These are phyloP conservation scores for Enteromius treurensis DNA, from an alignment of 2,797 vertebrate species.

Conservation along the genomic window DNA sequence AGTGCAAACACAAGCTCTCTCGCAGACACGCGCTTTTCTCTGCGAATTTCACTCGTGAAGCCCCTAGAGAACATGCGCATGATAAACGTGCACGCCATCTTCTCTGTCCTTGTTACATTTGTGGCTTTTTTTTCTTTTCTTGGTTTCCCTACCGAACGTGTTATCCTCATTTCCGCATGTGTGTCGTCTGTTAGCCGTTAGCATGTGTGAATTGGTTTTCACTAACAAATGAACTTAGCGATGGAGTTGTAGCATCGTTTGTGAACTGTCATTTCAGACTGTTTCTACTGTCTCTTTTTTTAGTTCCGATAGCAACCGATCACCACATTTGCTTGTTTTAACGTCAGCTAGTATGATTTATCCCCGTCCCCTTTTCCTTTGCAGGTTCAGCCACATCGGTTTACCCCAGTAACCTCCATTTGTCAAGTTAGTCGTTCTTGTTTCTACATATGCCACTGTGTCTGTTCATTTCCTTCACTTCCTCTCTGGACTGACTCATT, in stretches of 20 bases:
- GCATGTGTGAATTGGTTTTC: conserved; percentile 66
- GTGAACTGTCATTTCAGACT: conserved; percentile 25
- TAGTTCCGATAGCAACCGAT: conserved; percentile 57
- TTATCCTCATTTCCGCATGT: conserved; percentile 55
- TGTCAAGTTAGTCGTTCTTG: conserved; percentile 95
- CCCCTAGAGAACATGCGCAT: not conserved
- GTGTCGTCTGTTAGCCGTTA: conserved; percentile 60
- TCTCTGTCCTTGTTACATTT: conserved; percentile 13
- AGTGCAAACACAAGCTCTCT: conserved; percentile 32
- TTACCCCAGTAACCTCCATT: conserved; percentile 98
- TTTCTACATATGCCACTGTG: conserved; percentile 90
- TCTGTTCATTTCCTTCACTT: conserved; percentile 77
- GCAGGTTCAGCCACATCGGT: conserved; percentile 91
- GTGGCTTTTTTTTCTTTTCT: conserved; percentile 18
- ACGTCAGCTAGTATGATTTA: conserved; percentile 80
- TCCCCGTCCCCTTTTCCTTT: conserved; percentile 85
- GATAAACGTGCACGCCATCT: conserved; percentile 15
- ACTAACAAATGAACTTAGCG: conserved; percentile 69
- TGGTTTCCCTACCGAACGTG: conserved; percentile 43
- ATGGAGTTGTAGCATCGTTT: conserved; percentile 36
- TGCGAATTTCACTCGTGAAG: not conserved
- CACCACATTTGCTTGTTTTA: conserved; percentile 79
- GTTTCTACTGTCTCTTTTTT: conserved; percentile 46
- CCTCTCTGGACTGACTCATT: conserved; percentile 76
- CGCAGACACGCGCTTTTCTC: not conserved